Base-by-base conservation (phyloP, 2,797 vertebrate species). In the Otus scops region DNA sequence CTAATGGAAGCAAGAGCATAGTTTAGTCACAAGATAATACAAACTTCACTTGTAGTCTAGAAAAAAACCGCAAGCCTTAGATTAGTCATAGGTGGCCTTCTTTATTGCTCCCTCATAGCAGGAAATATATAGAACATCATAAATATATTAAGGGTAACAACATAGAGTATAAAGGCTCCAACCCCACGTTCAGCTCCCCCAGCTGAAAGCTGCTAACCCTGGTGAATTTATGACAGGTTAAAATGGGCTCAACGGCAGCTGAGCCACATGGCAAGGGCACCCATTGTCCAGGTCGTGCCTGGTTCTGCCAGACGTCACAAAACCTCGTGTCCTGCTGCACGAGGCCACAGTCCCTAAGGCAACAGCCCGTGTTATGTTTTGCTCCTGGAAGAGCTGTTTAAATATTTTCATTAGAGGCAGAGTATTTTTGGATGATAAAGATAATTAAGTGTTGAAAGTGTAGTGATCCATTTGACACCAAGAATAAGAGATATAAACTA, bases 401-500 rank as follows among this genome's bases (percentile, higher is more conserved):
- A 98, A 96, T 97, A 96, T 97, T 98, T 98, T 97, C 95, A 97
- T 95, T 96, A 94, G 92, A 96, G 85, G 80, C 50, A 82, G 64
- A 94, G 64, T 76, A 95, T 97, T 97, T 97, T 83, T 80, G 84
- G 95, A 97, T 96, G 91, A 95, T 96, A 96, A 93, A 97, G 94
- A 97, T 97, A 96, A 97, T 97, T 96, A 97, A 97, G 95, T 91
- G 90, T 73, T 91, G 68, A 95, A 97, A 97, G 91, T 68, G 95
- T 90, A 97, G 97, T 60, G 92, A 98, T 97, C 90, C 95, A 95
- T 97, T 96, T 97, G 97, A 97, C 96, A 97, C 77, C 48, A 17
- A 92, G 79, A 96, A 97, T 95, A 97, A 97, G 97, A 98, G 92
- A 95, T 95, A 95, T 96, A 92, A 97, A 97, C 94, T 74, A 98